Evolutionary conservation across 2,113 vertebrate genomes (phyloP).

Genomic region (Sakesphorus luctuosus): DNA sequence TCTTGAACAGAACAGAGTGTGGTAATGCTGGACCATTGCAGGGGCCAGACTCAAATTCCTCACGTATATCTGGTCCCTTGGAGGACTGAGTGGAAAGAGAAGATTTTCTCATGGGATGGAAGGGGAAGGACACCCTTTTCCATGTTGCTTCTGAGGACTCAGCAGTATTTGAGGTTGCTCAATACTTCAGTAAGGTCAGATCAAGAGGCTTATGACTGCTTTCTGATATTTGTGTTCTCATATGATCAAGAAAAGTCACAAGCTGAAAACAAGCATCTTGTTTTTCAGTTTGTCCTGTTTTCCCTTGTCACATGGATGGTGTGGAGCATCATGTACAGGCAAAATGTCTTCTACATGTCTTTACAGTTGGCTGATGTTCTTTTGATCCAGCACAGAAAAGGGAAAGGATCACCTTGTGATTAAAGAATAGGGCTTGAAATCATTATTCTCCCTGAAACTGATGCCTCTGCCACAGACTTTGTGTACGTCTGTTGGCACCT

Average conservation of each 20-base stretch:
- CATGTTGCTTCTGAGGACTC: not conserved
- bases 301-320: not conserved
- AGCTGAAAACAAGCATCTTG: not conserved
- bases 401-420: not conserved
- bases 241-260: too few relatives aligned
- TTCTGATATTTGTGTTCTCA: not conserved
- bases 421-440: not conserved
- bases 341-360: not conserved
- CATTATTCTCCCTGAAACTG: not conserved
- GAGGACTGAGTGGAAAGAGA: not conserved
- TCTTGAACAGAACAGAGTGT: too few relatives aligned
- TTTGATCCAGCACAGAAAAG: not conserved
- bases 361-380: not conserved
- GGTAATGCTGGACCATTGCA: not conserved
- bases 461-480: not conserved
- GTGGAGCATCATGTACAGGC: not conserved
- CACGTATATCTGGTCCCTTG: fast-evolving
- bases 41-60: not conserved
- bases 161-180: not conserved
- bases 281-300: not conserved
- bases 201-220: not conserved
- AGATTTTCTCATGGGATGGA: not conserved
- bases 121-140: not conserved
- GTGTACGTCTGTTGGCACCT: not conserved
- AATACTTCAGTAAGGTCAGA: not conserved